These are phyloP conservation scores for Nipponia nippon DNA, from an alignment of 2,113 vertebrate species.

Conservation along the genomic window DNA sequence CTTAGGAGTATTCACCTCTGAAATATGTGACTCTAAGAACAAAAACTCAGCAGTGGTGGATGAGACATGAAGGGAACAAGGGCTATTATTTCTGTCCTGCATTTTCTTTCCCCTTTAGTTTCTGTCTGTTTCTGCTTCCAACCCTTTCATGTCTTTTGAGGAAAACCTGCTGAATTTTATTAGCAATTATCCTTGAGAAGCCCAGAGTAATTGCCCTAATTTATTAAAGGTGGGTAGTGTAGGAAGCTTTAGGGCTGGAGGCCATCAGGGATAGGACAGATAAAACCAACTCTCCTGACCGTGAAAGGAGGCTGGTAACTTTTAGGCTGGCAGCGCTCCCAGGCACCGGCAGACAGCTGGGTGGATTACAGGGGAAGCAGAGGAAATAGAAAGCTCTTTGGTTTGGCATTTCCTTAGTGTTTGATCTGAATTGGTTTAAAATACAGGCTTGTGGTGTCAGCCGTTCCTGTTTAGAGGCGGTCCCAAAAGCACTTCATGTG, in stretches of 20 bases:
- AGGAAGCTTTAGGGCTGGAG: conserved; percentile 1
- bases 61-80: conserved; percentile 28
- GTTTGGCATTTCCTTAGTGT: conserved; percentile 48
- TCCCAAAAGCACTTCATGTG: neutral
- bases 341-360: neutral
- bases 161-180: conserved; percentile 40
- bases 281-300: neutral
- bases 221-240: conserved; percentile 27
- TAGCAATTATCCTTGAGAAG: conserved; percentile 19
- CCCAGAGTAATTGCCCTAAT: conserved; percentile 16
- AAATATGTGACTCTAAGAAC: conserved; percentile 39
- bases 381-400: conserved; percentile 49
- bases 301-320: neutral
- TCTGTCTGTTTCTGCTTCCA: conserved; percentile 17
- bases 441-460: conserved; percentile 30
- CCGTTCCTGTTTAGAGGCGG: neutral
- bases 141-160: conserved; percentile 26
- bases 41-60: conserved; percentile 26
- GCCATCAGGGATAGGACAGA: neutral
- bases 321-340: neutral
- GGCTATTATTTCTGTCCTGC: conserved; percentile 48
- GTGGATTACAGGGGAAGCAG: conserved; percentile 56
- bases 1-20: conserved; percentile 6
- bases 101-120: conserved; percentile 39
- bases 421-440: conserved; percentile 56